phyloP scores from a whole-genome alignment of 2,797 vertebrate genomes.

The Chloroceryle inda region DNA sequence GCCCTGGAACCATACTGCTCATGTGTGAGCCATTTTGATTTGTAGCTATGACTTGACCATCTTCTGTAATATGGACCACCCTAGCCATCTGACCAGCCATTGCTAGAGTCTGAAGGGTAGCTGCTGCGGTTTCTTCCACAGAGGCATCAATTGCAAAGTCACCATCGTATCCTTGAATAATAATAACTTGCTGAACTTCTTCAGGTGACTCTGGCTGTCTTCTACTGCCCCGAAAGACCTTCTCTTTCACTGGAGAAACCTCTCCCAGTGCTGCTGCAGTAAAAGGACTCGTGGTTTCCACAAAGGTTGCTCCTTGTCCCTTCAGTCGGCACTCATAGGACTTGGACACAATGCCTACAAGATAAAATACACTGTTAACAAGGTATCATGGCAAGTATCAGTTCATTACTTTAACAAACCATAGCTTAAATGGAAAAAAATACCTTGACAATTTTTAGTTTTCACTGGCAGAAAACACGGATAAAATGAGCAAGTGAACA shows the following conservation, averaged over 20 bases:
- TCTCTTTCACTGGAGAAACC: conserved; percentile 73
- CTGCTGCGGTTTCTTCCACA: conserved; percentile 93
- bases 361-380: conserved; percentile 32
- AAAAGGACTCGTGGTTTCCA: conserved; percentile 87
- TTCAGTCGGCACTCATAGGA: conserved; percentile 97
- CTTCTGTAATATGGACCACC: conserved; percentile 95
- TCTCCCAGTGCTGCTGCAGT: conserved; percentile 77
- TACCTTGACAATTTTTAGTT: conserved; percentile 1
- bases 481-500: conserved; percentile 26
- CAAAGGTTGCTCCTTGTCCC: conserved; percentile 94
- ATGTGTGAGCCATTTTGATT: conserved; percentile 79
- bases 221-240: conserved; percentile 45
- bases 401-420: conserved; percentile 7
- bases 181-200: conserved; percentile 93
- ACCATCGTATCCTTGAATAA: conserved; percentile 91
- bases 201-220: conserved; percentile 74
- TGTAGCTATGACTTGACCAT: conserved; percentile 91
- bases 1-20: conserved; percentile 77
- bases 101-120: conserved; percentile 94
- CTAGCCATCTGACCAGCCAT: conserved; percentile 94
- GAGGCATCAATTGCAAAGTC: conserved; percentile 89
- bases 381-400: not conserved
- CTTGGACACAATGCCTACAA: conserved; percentile 95
- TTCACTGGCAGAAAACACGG: conserved; percentile 48
- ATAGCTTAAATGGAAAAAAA: not conserved